Evolutionary conservation across 2,113 vertebrate genomes (phyloP).

Genomic region (Eira barbara): DNA sequence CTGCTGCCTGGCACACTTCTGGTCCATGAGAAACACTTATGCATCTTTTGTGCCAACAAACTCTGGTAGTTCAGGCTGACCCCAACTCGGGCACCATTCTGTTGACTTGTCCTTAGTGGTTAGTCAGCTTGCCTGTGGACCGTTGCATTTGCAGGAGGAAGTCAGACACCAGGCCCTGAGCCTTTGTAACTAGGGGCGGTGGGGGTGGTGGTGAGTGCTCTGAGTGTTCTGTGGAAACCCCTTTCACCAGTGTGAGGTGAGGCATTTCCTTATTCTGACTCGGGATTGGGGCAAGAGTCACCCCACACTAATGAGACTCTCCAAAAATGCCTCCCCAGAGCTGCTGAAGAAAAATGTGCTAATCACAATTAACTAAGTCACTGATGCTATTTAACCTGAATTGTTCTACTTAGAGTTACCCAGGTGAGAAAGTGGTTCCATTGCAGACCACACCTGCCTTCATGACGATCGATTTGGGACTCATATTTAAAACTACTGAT

Average conservation of each 20-base stretch:
- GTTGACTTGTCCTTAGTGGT: not conserved
- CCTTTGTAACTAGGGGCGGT: not conserved
- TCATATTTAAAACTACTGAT: slow-evolving; percentile 38
- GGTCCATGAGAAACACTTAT: not conserved
- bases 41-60: not conserved
- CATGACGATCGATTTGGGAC: not conserved
- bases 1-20: not conserved
- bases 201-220: not conserved
- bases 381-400: not conserved
- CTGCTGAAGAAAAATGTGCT: not conserved
- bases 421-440: not conserved
- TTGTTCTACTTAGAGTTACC: not conserved
- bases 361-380: slow-evolving; percentile 15
- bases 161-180: not conserved
- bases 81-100: not conserved
- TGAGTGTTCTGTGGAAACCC: not conserved
- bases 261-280: not conserved
- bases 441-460: not conserved
- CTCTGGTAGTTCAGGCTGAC: not conserved
- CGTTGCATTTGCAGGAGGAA: not conserved
- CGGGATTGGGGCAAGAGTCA: not conserved
- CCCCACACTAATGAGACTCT: not conserved
- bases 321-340: not conserved
- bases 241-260: not conserved
- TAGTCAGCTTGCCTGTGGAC: not conserved